Base-by-base conservation (phyloP, 1,140 invertebrate species). In the Carposina sasakii region DNA sequence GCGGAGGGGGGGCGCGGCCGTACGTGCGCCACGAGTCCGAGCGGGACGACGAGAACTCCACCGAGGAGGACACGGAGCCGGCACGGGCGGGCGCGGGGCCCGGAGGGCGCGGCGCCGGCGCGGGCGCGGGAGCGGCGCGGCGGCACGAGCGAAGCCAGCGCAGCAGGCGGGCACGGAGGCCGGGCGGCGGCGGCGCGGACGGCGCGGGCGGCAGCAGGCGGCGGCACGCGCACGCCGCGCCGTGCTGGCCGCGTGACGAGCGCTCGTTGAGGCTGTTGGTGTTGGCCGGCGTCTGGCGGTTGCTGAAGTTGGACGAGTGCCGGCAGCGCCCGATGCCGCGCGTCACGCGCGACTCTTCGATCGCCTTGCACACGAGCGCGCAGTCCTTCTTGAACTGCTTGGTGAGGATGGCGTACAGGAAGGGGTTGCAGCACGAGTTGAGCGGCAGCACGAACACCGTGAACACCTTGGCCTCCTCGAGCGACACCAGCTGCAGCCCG, bases 361-460 rank as follows among this genome's bases (percentile, higher is more conserved):
- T 96, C 6, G 95, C 93, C 71, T 96, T 95, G 79, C 96, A 98
- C 37, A 99, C 93, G 56, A 97, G 90, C 0, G 98, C 94, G 79
- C 97, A 99, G 72, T 98, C 97, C 79, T 98, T 97, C 76, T 98
- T 98, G 75, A 98, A 99, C 69, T 98, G 96, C 75, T 98, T 98
- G 0, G 96, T 99, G 47, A 98, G 89, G 50, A 98, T 98, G 16
- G 97, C 96, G 78, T 98, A 99, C 0, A 99, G 87, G 70, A 98
- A 98, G 0, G 97, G 97, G 82, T 99, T 98, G 75, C 96, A 98
- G 71, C 96, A 98, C 0, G 95, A 97, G 74, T 98, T 98, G 9
- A 99, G 81, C 1, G 97, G 97, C 48, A 98, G 83, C 9, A 98
- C 91, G 71, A 98, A 99, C 6, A 98, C 96, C 0, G 96, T 98